Conservation (phyloP, 2,888 invertebrate genomes). For the Agonum fuliginosum region DNA sequence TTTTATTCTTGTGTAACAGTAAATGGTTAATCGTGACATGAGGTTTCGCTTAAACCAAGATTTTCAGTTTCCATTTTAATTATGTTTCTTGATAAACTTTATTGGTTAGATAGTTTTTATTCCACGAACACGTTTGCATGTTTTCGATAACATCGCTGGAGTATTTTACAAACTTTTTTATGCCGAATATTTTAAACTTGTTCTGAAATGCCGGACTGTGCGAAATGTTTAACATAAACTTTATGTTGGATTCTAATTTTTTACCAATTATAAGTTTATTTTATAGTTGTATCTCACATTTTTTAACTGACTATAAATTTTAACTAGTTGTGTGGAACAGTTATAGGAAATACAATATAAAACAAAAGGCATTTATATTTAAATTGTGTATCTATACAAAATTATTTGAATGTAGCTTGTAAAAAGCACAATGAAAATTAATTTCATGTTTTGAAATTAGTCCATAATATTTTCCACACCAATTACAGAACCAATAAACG, state of each 20-base stretch:
- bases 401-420: too few relatives aligned
- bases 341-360: too few relatives aligned
- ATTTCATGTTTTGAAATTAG: too few relatives aligned
- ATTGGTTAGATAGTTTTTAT: slow-evolving; percentile 28
- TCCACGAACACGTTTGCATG: slow-evolving; percentile 11
- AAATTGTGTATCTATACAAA: too few relatives aligned
- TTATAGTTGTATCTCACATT: background rate
- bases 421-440: too few relatives aligned
- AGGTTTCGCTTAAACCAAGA: slow-evolving; percentile 4
- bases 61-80: slow-evolving; percentile 28
- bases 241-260: slow-evolving; percentile 1
- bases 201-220: background rate
- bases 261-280: slow-evolving; percentile 6
- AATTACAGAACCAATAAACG: too few relatives aligned
- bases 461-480: too few relatives aligned
- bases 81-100: slow-evolving; percentile 10
- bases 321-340: too few relatives aligned
- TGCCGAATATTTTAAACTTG: slow-evolving; percentile 1
- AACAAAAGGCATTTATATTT: too few relatives aligned
- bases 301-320: too few relatives aligned
- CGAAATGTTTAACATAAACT: background rate
- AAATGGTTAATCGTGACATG: slow-evolving; percentile 7
- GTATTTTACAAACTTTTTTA: background rate
- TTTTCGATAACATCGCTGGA: slow-evolving; percentile 11
- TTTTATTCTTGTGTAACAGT: slow-evolving; percentile 21